phyloP scores from a whole-genome alignment of 2,888 invertebrate genomes.

The Pterobdella sp. region DNA sequence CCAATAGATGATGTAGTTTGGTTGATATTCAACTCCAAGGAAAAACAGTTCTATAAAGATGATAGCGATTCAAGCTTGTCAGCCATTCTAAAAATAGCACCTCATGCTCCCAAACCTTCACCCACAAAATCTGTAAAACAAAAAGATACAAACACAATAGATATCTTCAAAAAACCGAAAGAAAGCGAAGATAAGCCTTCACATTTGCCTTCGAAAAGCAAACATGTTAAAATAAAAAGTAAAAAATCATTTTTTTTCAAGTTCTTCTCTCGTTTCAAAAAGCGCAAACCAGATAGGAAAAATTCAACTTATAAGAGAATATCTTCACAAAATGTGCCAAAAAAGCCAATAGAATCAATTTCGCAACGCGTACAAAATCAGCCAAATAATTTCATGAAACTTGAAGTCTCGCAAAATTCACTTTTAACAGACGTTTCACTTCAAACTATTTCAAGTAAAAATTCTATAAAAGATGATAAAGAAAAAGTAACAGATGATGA shows the following conservation, averaged over 20 bases:
- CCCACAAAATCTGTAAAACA: neutral
- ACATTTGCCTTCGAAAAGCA: neutral
- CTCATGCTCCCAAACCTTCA: neutral
- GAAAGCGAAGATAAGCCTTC: neutral
- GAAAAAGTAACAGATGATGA: no score
- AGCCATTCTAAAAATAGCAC: conserved; percentile 16
- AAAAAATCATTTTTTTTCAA: neutral
- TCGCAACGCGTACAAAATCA: no score
- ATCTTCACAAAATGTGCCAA: no score
- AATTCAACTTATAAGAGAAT: no score
- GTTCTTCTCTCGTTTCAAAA: conserved; percentile 2
- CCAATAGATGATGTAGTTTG: conserved; percentile 62
- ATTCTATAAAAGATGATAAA: no score
- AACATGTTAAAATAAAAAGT: neutral
- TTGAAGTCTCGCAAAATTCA: no score
- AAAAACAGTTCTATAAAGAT: neutral
- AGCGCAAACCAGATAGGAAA: no score
- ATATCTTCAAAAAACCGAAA: neutral
- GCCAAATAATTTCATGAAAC: no score
- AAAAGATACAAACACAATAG: neutral
- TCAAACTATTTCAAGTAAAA: no score
- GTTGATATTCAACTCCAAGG: conserved; percentile 43
- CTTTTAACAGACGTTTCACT: no score
- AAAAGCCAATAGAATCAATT: no score
- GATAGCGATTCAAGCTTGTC: conserved; percentile 22